Evolutionary conservation across 1,140 invertebrate genomes (phyloP).

Genomic region (Glossosoma conforme): DNA sequence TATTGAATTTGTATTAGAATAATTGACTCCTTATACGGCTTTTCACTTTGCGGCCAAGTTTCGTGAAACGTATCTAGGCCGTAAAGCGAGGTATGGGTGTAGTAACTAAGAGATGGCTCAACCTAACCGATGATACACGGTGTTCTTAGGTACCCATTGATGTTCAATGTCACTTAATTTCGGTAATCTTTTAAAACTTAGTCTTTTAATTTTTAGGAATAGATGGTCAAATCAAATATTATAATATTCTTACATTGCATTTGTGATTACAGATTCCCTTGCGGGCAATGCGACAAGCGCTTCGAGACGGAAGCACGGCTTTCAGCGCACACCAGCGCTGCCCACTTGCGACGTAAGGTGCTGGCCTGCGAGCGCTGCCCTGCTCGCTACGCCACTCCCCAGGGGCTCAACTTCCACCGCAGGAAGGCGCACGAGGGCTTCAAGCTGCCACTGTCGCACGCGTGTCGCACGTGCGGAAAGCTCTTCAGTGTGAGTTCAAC

Average conservation of each 20-base stretch:
- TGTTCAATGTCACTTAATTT: neutral
- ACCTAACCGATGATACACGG: neutral
- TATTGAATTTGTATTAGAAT: no score
- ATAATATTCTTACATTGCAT: neutral
- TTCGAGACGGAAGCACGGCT: slow-evolving; percentile 37
- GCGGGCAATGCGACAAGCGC: slow-evolving; percentile 38
- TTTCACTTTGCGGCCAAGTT: no score
- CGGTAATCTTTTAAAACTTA: neutral
- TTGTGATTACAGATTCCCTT: slow-evolving; percentile 35
- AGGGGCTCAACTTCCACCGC: slow-evolving; percentile 38
- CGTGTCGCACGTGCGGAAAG: slow-evolving; percentile 41
- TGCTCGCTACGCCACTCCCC: slow-evolving; percentile 39
- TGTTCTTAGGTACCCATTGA: neutral
- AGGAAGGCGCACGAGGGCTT: slow-evolving; percentile 38
- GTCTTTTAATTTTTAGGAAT: neutral
- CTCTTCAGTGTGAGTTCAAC: slow-evolving; percentile 42
- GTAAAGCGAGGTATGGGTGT: no score
- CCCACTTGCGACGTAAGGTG: slow-evolving; percentile 39
- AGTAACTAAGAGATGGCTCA: neutral
- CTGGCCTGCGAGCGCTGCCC: slow-evolving; percentile 40
- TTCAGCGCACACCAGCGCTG: slow-evolving; percentile 36
- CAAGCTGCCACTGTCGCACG: slow-evolving; percentile 36
- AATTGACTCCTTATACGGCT: no score
- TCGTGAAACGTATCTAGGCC: no score
- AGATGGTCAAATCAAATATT: neutral